Evolutionary conservation across 2,113 vertebrate genomes (phyloP).

Genomic region (Orientallactaga bullata): DNA sequence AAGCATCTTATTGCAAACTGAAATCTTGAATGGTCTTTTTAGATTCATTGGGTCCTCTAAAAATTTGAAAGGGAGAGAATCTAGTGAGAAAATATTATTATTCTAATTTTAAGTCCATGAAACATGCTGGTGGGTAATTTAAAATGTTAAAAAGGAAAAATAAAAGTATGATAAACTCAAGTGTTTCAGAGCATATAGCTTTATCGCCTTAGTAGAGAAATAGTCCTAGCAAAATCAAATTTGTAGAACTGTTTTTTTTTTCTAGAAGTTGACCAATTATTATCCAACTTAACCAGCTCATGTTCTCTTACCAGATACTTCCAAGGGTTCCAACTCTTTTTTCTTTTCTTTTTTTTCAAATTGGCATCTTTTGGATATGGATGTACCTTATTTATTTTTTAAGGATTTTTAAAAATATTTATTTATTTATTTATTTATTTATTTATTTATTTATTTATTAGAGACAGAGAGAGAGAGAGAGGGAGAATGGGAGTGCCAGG

Average conservation of each 20-base stretch:
- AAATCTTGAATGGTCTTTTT: slow-evolving; percentile 44
- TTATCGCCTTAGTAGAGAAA: slow-evolving; percentile 26
- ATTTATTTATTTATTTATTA: too few species aligned
- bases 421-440: too few species aligned
- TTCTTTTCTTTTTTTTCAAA: too few species aligned
- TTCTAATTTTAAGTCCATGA: slow-evolving; percentile 12
- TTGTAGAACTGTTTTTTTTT: background rate
- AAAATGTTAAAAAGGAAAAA: background rate
- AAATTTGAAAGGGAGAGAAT: slow-evolving; percentile 34
- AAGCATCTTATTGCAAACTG: slow-evolving; percentile 43
- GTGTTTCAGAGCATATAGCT: background rate
- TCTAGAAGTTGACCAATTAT: background rate
- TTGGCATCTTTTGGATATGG: too few species aligned
- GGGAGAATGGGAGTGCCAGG: too few species aligned
- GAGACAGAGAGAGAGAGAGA: too few species aligned
- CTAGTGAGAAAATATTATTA: background rate
- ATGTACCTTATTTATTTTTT: too few species aligned
- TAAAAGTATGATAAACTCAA: background rate
- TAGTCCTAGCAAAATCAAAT: background rate
- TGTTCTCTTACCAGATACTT: slow-evolving; percentile 19
- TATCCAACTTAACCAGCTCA: background rate
- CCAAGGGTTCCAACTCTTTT: background rate
- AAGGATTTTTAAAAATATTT: too few species aligned
- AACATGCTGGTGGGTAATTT: background rate
- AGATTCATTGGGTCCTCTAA: background rate